A percentile compares a stretch with the other conserved stretches of the same genome.
Evolutionary conservation across 2,113 vertebrate species (phyloP).

Genomic region (Nematolebias whitei): DNA sequence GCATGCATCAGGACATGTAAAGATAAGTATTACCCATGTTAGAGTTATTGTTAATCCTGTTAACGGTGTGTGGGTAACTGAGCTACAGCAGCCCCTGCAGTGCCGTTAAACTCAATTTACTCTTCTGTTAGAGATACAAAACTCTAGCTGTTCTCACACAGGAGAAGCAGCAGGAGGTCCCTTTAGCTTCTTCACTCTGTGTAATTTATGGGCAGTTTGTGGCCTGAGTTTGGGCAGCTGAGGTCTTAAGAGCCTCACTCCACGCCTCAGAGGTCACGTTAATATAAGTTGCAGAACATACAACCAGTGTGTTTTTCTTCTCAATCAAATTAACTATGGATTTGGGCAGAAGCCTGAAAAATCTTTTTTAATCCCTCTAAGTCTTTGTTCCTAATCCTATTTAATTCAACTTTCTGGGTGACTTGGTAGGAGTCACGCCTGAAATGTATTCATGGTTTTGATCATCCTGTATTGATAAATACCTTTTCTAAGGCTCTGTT

Average conservation of each 20-base stretch:
- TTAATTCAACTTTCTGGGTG: slow-evolving; percentile 59
- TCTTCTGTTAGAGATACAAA: slow-evolving; percentile 1
- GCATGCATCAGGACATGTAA: too few species aligned
- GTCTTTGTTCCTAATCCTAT: slow-evolving; percentile 61
- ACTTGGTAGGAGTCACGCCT: slow-evolving; percentile 44
- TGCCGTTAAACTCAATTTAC: slow-evolving; percentile 39
- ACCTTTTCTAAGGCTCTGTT: slow-evolving; percentile 13
- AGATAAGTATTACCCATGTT: slow-evolving; percentile 19
- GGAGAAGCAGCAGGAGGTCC: not conserved
- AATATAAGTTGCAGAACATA: slow-evolving; percentile 45
- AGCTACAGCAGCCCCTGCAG: slow-evolving; percentile 12
- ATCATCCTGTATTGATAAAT: slow-evolving; percentile 34
- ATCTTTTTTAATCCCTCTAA: slow-evolving; percentile 63
- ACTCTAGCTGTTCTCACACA: slow-evolving; percentile 30
- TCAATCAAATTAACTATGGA: slow-evolving; percentile 50
- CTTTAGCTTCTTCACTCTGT: slow-evolving; percentile 11
- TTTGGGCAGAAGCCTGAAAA: slow-evolving; percentile 44
- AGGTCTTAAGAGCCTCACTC: slow-evolving; percentile 29
- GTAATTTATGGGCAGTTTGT: slow-evolving; percentile 44
- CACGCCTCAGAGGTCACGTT: slow-evolving; percentile 32
- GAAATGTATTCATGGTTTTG: slow-evolving; percentile 29
- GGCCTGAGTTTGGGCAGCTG: slow-evolving; percentile 20
- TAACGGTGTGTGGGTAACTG: slow-evolving; percentile 15
- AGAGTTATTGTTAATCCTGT: slow-evolving; percentile 33
- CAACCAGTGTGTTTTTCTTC: slow-evolving; percentile 53